Evolutionary conservation across 1,140 invertebrate genomes (phyloP).

Genomic region (Drosophila tropicalis): DNA sequence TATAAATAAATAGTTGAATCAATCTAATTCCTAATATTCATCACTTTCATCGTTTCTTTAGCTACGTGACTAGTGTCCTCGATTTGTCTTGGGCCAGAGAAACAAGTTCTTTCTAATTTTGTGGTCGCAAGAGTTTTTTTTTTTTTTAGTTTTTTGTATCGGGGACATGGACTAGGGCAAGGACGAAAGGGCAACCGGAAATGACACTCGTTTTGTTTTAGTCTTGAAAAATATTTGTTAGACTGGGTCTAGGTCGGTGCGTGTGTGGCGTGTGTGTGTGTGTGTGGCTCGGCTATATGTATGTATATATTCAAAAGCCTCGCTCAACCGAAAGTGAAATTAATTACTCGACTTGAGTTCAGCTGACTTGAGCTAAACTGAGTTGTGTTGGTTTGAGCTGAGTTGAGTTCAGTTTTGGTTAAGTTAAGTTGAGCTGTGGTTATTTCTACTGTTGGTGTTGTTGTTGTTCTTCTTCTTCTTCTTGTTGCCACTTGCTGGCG

Average conservation of each 20-base stretch:
- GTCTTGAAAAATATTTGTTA: not conserved
- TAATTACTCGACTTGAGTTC: conserved; percentile 64
- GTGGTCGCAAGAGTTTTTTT: conserved; percentile 3
- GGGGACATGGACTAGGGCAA: not conserved
- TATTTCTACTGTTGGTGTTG: conserved; percentile 9
- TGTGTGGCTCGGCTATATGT: conserved; percentile 43
- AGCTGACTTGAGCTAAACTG: conserved; percentile 30
- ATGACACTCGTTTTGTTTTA: conserved; percentile 9
- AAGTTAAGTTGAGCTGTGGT: conserved; percentile 20
- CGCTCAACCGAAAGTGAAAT: conserved; percentile 78
- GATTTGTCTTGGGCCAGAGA: conserved; percentile 5
- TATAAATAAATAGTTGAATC: not conserved
- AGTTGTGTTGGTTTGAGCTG: conserved; percentile 4
- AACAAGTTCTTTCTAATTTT: not conserved
- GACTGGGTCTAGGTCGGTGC: not conserved
- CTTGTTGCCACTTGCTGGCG: conserved; percentile 43
- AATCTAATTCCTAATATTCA: conserved; percentile 9
- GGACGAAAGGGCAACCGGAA: conserved; percentile 6
- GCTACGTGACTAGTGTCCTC: conserved; percentile 10
- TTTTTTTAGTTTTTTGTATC: not conserved
- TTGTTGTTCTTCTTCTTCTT: no score
- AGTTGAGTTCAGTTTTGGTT: conserved; percentile 9
- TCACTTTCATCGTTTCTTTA: conserved; percentile 3
- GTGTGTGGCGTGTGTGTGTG: conserved; percentile 22
- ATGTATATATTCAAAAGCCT: conserved; percentile 73